These are phyloP conservation scores for Andrena dorsata DNA, from an alignment of 2,888 invertebrate genomes.

Conservation along the genomic window DNA sequence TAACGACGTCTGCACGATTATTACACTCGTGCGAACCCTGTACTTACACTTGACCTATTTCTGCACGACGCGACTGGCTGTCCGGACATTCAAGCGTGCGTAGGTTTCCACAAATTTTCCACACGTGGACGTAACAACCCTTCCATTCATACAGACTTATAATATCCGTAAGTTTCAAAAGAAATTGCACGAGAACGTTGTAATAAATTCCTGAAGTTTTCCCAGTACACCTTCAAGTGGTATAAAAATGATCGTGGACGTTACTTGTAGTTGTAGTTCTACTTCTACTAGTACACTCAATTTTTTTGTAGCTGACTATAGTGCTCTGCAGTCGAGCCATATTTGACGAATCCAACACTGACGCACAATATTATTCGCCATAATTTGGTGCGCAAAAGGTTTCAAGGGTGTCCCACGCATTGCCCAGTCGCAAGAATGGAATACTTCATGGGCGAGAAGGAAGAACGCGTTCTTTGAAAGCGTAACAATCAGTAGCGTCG, in stretches of 20 bases:
- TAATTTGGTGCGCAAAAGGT: constrained; percentile 46
- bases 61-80: neutral
- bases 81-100: neutral
- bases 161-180: no score
- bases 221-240: no score
- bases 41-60: constrained; percentile 28
- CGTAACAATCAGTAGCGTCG: neutral
- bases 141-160: neutral
- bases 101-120: neutral
- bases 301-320: neutral
- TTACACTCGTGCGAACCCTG: neutral
- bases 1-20: constrained; percentile 8
- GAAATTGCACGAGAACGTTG: no score
- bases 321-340: neutral
- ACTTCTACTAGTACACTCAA: neutral
- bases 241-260: no score
- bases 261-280: no score
- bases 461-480: constrained; percentile 5
- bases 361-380: neutral
- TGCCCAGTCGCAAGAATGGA: constrained; percentile 6
- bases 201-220: no score
- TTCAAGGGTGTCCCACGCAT: constrained; percentile 54
- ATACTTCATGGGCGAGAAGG: constrained; percentile 26
- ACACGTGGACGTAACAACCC: neutral
- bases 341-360: neutral